Base-by-base conservation (phyloP, 2,888 invertebrate genomes). In the Tenthredo notha region DNA sequence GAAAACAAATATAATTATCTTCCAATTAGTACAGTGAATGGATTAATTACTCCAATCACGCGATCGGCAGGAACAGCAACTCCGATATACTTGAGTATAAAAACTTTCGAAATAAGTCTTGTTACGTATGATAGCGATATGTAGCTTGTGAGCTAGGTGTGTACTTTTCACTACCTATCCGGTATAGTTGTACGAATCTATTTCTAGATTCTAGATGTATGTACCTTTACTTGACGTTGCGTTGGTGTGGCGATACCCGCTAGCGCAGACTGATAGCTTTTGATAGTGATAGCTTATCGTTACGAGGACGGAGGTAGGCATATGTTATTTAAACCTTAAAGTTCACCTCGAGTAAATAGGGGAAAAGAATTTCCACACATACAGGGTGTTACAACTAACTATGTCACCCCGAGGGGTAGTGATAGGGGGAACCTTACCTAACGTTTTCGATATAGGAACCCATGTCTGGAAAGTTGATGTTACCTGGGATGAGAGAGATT, bases 231-330 rank as follows among this genome's bases (percentile, higher is more conserved):
- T 29, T 67, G 1, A 67, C 18, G 18, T 18, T 70, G 18, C 9
- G 18, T 18, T 37, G 10, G 1, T 37, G 70, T 33, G 37, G 33
- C 77, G 54, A 72, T n/a, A n/a, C 15, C 33, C 15, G 50, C 15
- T n/a, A 6, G 25, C n/a, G 40, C 40, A 25, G 7, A 15, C 77
- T 25, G 77, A 77, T 77, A 54, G 33, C 77, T 77, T 29, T 54
- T 54, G 25, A 77, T 54, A 54, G 33, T 54, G 77, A 77, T 75
- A 75, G 47, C 43, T 75, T 75, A 77, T 54, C 50, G 54, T 18
- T 12, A 50, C 9, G 54, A 54, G 18, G 4, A 47, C 18, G 77
- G 29, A 33, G 50, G 33, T 33, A 18, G 77, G 33, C 77, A 77
- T 77, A 15, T 54, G 29, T 77, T 33, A 54, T 77, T 54, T 29